These are phyloP conservation scores for Puma concolor DNA, from an alignment of 2,113 vertebrate genomes.

Conservation along the genomic window DNA sequence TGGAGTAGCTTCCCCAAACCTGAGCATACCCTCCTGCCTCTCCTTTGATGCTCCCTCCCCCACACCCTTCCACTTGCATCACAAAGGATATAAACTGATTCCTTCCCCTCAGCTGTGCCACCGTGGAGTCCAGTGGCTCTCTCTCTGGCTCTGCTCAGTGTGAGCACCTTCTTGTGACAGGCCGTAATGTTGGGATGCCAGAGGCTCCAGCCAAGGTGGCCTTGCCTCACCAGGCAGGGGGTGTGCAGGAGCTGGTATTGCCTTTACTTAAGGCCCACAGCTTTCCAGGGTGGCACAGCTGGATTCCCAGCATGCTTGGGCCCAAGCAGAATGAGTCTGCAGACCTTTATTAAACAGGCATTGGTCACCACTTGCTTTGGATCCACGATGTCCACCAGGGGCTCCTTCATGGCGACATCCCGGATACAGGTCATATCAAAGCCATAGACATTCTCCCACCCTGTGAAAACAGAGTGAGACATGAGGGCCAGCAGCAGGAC, in stretches of 20 bases:
- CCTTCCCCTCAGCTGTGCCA: background rate
- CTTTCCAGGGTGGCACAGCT: background rate
- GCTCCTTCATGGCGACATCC: slow-evolving; percentile 98
- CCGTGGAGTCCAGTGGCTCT: background rate
- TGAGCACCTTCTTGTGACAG: background rate
- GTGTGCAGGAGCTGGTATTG: accelerated
- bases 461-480: slow-evolving; percentile 84
- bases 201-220: background rate
- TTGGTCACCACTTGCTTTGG: slow-evolving; percentile 99
- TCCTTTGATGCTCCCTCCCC: background rate
- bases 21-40: background rate
- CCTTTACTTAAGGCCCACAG: background rate
- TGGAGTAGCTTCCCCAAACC: background rate
- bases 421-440: slow-evolving; percentile 99
- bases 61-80: background rate
- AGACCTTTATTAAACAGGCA: slow-evolving; percentile 97
- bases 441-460: slow-evolving; percentile 99
- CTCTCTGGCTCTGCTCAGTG: background rate
- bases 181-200: background rate
- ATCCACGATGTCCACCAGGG: slow-evolving; percentile 97
- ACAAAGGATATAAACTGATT: background rate
- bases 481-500: background rate
- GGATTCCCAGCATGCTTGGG: background rate
- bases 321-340: slow-evolving; percentile 64
- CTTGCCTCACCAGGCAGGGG: background rate